Base-by-base conservation (phyloP, 2,888 invertebrate genomes). In the Polymixis lichenea region DNA sequence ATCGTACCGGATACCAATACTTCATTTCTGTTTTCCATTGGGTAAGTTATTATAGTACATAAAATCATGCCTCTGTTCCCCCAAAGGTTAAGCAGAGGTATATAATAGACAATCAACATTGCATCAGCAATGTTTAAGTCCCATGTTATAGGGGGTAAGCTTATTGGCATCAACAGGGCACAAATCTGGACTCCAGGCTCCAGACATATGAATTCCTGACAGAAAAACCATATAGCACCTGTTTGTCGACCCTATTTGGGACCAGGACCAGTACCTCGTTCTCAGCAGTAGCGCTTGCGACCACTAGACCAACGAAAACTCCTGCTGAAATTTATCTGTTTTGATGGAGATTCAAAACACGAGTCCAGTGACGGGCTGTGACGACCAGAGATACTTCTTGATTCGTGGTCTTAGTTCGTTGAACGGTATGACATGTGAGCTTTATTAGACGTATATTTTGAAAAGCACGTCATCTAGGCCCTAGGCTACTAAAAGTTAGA, bases 1-100 rank as follows among this genome's bases (percentile, higher is more conserved):
- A 84, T 49, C 81, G 78, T 8, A 80, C 72, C 25, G 77, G 83
- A 58, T 79, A 83, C 71, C 46, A 84, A 60, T 56, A 88, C 69
- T 88, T 86, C 60, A 49, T 72, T 6, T 73, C 79, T 32, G 78
- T 86, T 2, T 72, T 90, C 25, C 86, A 85, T 68, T 90, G 87
- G 89, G 92, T 91, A 84, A 46, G 86, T 49, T 56, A 17, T 56
- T 3, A 11, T n/a, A 17, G 32, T 32, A 9, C 64, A 49, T 66
- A 22, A 65, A 2, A 28, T 51, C 4, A 22, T 15, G 1, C 49
- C 9, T 66, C 5, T 8, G 22, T 5, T 22, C 5, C 11, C 4
- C 22, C 2, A 49, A 28, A 2, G 5, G 28, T 65, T 19, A 25
- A 7, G 19, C 4, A 46, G 19, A 46, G 25, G 3, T 25, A 11